These are phyloP conservation scores for Poeciliopsis infans DNA, from an alignment of 2,797 vertebrate genomes.

Conservation along the genomic window DNA sequence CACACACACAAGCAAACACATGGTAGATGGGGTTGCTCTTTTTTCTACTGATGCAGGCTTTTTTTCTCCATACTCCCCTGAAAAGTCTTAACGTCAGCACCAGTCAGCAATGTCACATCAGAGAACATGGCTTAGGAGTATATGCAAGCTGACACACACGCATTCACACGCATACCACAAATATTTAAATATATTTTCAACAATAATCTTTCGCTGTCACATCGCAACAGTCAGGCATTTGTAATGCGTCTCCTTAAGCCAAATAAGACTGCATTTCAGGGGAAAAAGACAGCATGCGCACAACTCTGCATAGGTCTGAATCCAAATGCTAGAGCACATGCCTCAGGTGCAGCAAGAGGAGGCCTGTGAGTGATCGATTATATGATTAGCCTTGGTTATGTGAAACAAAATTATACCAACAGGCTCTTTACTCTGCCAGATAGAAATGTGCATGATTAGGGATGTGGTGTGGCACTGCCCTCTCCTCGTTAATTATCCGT, in stretches of 20 bases:
- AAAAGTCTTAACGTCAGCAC: slow-evolving; percentile 80
- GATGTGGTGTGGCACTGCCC: slow-evolving; percentile 74
- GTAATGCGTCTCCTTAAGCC: slow-evolving; percentile 36
- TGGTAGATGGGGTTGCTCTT: slow-evolving; percentile 70
- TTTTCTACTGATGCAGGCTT: slow-evolving; percentile 80
- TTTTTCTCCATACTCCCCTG: slow-evolving; percentile 54
- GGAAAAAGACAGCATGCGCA: neutral
- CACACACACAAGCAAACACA: slow-evolving; percentile 38
- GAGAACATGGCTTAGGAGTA: slow-evolving; percentile 73
- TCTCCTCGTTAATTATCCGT: slow-evolving; percentile 79
- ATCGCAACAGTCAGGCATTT: slow-evolving; percentile 32
- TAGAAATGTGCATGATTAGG: slow-evolving; percentile 75
- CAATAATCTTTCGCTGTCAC: slow-evolving; percentile 56
- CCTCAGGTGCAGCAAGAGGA: slow-evolving; percentile 39
- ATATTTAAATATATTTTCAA: slow-evolving; percentile 62
- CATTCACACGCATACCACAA: neutral
- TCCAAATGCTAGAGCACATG: slow-evolving; percentile 45
- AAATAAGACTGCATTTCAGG: slow-evolving; percentile 10
- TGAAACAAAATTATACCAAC: slow-evolving; percentile 76
- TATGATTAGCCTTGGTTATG: slow-evolving; percentile 76
- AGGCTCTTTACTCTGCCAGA: slow-evolving; percentile 65
- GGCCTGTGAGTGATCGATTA: slow-evolving; percentile 69
- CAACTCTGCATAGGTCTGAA: slow-evolving; percentile 34
- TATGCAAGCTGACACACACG: slow-evolving; percentile 66
- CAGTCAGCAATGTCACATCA: slow-evolving; percentile 83